Conservation (phyloP, 2,797 vertebrate genomes). For the Delichon dasypus region DNA sequence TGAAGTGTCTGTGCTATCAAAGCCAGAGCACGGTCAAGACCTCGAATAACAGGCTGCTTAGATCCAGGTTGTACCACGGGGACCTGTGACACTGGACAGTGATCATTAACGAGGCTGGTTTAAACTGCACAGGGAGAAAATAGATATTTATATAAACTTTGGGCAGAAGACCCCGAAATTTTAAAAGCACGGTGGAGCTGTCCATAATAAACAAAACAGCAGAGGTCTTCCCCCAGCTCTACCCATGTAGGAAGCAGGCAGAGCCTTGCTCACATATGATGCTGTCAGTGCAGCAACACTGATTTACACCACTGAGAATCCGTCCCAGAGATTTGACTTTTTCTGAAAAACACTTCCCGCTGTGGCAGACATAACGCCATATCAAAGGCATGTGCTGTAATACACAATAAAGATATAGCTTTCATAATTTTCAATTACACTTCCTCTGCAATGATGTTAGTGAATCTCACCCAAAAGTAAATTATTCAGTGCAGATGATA, state of each 20-base stretch:
- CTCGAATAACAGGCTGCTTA: background rate
- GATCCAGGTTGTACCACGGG: rapidly evolving
- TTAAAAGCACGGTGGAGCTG: background rate
- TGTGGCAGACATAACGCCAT: slow-evolving; percentile 73
- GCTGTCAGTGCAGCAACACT: background rate
- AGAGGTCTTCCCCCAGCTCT: background rate
- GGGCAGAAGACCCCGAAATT: background rate
- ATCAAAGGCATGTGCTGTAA: slow-evolving; percentile 68
- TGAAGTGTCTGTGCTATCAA: slow-evolving; percentile 17
- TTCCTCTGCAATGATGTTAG: slow-evolving; percentile 78
- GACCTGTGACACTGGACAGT: background rate
- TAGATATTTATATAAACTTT: background rate
- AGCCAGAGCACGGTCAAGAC: background rate
- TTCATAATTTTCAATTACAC: slow-evolving; percentile 80
- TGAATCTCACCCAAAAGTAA: slow-evolving; percentile 78
- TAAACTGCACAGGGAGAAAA: background rate
- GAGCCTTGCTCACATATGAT: background rate
- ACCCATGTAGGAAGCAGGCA: background rate
- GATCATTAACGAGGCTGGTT: background rate
- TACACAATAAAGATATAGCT: slow-evolving; percentile 76
- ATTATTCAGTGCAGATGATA: slow-evolving; percentile 76
- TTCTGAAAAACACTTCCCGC: slow-evolving; percentile 69
- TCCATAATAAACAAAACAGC: background rate
- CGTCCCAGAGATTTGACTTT: slow-evolving; percentile 59
- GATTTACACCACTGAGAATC: slow-evolving; percentile 31